Conservation (phyloP, 2,888 invertebrate species). For the Mesorhabditis spiculigera region DNA sequence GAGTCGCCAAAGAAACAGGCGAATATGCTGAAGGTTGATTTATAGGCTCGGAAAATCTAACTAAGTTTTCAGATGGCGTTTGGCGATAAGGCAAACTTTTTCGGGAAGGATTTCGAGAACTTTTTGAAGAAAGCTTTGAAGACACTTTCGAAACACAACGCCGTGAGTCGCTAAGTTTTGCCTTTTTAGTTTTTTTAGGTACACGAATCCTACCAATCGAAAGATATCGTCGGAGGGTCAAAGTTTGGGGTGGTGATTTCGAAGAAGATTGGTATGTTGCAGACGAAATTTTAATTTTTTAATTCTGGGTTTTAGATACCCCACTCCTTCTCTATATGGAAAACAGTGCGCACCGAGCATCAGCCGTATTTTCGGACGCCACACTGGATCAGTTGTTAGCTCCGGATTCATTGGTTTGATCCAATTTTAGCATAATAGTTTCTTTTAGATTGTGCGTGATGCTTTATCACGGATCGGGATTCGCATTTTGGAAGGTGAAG, state of each 20-base stretch:
- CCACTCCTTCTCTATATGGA: conserved; percentile 57
- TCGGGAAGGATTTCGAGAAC: conserved; percentile 54
- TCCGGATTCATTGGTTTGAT: conserved; percentile 16
- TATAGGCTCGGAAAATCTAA: too few species aligned
- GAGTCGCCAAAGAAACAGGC: conserved; percentile 44
- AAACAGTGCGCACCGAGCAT: conserved; percentile 43
- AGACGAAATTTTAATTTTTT: neutral
- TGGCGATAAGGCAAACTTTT: conserved; percentile 21
- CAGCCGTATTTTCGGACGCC: conserved; percentile 57
- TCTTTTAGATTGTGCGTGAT: neutral
- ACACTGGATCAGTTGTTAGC: conserved; percentile 43
- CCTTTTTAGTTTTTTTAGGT: conserved; percentile 16
- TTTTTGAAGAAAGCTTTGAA: conserved; percentile 53
- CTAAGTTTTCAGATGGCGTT: conserved; percentile 21
- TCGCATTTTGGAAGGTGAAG: neutral
- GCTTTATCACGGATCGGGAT: neutral
- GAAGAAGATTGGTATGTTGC: conserved; percentile 41
- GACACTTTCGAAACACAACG: conserved; percentile 28
- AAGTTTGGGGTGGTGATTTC: conserved; percentile 47
- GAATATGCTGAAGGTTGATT: neutral
- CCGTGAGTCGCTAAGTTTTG: conserved; percentile 18
- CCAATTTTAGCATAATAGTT: too few species aligned
- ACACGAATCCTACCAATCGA: conserved; percentile 49
- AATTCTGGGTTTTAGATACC: conserved; percentile 27
- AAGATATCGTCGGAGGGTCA: conserved; percentile 47